phyloP scores from a whole-genome alignment of 1,140 invertebrate species.

The Drosophila obscura region DNA sequence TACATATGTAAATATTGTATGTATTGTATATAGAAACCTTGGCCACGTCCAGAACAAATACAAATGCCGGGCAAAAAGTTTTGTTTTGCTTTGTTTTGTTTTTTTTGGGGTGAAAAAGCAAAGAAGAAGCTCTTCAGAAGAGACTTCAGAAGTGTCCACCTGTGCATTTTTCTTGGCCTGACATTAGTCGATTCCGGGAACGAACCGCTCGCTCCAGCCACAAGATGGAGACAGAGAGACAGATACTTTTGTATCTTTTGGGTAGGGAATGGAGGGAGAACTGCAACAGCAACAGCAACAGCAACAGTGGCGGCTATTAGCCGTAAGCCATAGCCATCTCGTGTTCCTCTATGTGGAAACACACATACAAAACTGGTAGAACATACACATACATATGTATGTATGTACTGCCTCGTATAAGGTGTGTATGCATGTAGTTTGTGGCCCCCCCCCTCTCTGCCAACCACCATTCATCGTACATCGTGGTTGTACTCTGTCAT shows the following conservation, averaged over 20 bases:
- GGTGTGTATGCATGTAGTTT: slow-evolving; percentile 35
- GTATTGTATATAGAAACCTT: slow-evolving; percentile 56
- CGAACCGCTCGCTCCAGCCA: slow-evolving; percentile 3
- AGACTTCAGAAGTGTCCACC: slow-evolving; percentile 65
- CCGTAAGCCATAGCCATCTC: slow-evolving; percentile 41
- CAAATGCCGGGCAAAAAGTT: slow-evolving; percentile 34
- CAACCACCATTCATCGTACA: slow-evolving; percentile 12
- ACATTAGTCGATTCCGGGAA: slow-evolving; percentile 67
- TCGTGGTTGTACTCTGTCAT: slow-evolving; percentile 78
- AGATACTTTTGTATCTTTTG: slow-evolving; percentile 31
- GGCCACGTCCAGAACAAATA: slow-evolving; percentile 71
- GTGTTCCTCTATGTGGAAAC: slow-evolving; percentile 15
- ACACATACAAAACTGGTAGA: too few relatives aligned
- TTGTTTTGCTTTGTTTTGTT: slow-evolving; percentile 43
- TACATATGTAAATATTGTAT: neutral
- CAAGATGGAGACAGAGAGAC: slow-evolving; percentile 8
- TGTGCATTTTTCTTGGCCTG: slow-evolving; percentile 66
- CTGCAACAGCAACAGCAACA: slow-evolving; percentile 11
- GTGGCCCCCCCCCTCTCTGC: slow-evolving; percentile 19
- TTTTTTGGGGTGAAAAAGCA: slow-evolving; percentile 1
- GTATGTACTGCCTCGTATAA: neutral
- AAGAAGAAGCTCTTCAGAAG: slow-evolving; percentile 26
- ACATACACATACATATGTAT: too few relatives aligned
- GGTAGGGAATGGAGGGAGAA: neutral
- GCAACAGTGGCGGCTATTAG: slow-evolving; percentile 14